Percentiles rank a stretch among this genome's conserved stretches.
These are phyloP conservation scores for Dendrocincla tyrannina DNA, from an alignment of 2,797 vertebrate genomes.

Conservation along the genomic window DNA sequence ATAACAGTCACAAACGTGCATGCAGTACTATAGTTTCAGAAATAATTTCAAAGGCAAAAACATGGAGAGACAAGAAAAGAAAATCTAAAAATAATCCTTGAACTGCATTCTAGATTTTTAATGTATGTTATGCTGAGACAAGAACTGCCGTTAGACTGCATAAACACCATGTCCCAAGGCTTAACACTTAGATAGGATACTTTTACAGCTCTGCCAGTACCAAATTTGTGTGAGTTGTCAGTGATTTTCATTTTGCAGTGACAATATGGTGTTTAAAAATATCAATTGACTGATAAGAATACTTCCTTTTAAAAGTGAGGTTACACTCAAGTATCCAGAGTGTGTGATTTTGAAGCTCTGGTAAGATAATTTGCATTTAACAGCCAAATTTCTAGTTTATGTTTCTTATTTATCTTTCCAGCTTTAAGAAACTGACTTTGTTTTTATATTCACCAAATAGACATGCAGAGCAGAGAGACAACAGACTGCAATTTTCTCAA, in stretches of 20 bases:
- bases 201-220: not conserved
- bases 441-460: not conserved
- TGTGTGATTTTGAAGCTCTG: not conserved
- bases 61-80: not conserved
- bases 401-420: not conserved
- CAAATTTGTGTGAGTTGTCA: not conserved
- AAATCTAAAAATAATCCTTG: not conserved
- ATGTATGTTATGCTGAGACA: not conserved
- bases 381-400: not conserved
- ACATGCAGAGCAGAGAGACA: not conserved
- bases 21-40: not conserved
- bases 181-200: not conserved
- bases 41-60: not conserved
- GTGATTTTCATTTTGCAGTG: not conserved
- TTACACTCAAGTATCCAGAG: not conserved
- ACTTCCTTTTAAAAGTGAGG: conserved; percentile 1
- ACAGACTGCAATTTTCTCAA: not conserved
- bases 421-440: not conserved
- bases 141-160: not conserved
- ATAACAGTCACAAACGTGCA: not conserved
- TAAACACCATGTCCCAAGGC: not conserved
- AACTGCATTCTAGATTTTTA: not conserved
- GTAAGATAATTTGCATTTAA: not conserved
- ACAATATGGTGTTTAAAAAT: not conserved
- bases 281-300: not conserved